phyloP scores from a whole-genome alignment of 2,797 vertebrate genomes.

The Lerista edwardsae region DNA sequence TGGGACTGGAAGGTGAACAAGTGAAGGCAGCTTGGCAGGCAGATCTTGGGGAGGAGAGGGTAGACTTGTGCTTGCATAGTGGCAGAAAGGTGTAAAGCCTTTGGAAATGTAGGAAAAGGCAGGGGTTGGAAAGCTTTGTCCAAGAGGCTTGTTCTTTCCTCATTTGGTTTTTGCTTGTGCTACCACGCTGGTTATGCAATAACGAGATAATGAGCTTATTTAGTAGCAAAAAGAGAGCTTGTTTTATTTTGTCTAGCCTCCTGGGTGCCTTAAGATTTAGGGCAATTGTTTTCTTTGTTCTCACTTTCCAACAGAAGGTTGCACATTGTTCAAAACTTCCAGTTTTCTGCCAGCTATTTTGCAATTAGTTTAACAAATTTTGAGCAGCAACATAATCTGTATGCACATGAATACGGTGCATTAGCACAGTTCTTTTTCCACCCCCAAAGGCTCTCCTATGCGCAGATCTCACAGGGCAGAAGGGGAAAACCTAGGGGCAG shows the following conservation, averaged over 20 bases:
- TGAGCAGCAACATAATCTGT: background rate
- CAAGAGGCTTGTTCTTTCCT: background rate
- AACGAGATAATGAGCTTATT: background rate
- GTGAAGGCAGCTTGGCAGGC: background rate
- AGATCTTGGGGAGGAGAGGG: background rate
- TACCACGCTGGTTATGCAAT: background rate
- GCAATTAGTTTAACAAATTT: background rate
- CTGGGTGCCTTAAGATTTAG: background rate
- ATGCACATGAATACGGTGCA: background rate
- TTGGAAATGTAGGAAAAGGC: background rate
- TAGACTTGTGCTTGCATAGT: background rate
- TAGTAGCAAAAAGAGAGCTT: background rate
- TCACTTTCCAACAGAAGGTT: background rate
- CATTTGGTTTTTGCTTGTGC: background rate
- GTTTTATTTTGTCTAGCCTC: background rate
- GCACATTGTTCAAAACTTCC: background rate
- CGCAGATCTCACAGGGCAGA: background rate
- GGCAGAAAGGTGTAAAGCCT: too few species aligned
- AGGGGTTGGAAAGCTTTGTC: background rate
- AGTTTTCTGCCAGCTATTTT: background rate
- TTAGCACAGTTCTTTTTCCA: background rate
- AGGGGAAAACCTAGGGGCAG: background rate
- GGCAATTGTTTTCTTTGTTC: background rate
- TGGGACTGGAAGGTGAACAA: background rate
- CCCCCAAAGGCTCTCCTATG: background rate